Evolutionary conservation across 2,888 invertebrate species (phyloP).

Genomic region (Tetanocera ferruginea): DNA sequence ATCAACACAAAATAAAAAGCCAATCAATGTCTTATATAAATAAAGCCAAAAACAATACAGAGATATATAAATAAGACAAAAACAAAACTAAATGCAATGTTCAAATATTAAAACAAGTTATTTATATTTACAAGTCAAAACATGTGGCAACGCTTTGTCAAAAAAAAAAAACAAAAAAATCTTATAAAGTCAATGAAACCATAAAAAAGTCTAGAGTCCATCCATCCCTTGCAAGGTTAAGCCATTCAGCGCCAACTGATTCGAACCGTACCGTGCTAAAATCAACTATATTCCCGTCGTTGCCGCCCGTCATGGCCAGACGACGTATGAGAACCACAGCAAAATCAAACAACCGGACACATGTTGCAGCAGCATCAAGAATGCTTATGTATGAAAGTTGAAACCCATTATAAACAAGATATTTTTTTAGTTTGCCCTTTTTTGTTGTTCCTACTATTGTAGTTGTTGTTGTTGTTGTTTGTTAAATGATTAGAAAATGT

Average conservation of each 20-base stretch:
- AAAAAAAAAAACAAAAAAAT: no score
- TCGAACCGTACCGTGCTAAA: no score
- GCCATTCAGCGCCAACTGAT: not conserved
- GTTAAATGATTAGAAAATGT: no score
- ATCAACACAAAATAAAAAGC: not conserved
- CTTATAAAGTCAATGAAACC: slow-evolving; percentile 34
- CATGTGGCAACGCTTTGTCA: not conserved
- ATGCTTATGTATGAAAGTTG: slow-evolving; percentile 12
- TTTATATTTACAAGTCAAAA: not conserved
- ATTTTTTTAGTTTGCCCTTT: not conserved
- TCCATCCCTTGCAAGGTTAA: not conserved
- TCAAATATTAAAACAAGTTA: not conserved
- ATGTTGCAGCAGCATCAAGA: not conserved
- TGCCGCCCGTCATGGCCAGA: no score
- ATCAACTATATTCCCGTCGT: no score
- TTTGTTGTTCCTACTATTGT: no score
- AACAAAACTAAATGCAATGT: not conserved
- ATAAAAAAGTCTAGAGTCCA: slow-evolving; percentile 24
- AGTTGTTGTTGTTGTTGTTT: no score
- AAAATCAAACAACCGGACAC: not conserved
- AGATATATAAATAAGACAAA: no score
- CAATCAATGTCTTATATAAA: no score
- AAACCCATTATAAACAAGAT: not conserved
- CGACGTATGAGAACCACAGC: not conserved
- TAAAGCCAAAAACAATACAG: no score